phyloP scores from a whole-genome alignment of 2,797 vertebrate genomes.

The Ambastaia sidthimunki region DNA sequence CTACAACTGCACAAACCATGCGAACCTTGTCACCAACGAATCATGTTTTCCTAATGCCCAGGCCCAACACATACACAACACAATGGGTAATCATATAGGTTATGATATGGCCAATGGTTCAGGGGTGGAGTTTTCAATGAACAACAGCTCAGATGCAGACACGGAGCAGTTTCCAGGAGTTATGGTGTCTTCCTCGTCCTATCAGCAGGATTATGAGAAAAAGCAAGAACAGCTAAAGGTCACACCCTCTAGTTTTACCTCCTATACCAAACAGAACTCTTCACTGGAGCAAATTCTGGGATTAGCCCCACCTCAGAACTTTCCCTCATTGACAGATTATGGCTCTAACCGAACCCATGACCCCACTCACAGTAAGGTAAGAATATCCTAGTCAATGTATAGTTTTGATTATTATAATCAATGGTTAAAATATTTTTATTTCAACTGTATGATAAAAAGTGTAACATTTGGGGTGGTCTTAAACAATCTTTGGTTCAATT shows the following conservation, averaged over 20 bases:
- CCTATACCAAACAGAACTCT: slow-evolving; percentile 62
- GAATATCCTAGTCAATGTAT: neutral
- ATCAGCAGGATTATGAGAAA: slow-evolving; percentile 54
- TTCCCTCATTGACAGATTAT: slow-evolving; percentile 61
- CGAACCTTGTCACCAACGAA: slow-evolving; percentile 2
- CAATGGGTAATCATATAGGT: slow-evolving; percentile 50
- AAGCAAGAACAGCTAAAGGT: slow-evolving; percentile 52
- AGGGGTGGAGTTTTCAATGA: slow-evolving; percentile 55
- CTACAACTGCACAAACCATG: slow-evolving; percentile 60
- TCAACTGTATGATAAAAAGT: too few species aligned
- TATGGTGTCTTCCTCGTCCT: slow-evolving; percentile 61
- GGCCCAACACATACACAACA: slow-evolving; percentile 19
- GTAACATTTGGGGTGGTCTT: too few species aligned
- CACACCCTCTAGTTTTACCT: slow-evolving; percentile 45
- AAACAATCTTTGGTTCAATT: too few species aligned
- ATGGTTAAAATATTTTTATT: too few species aligned
- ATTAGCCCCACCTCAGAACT: slow-evolving; percentile 59
- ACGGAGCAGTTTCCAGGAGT: slow-evolving; percentile 57
- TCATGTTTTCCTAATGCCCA: slow-evolving; percentile 59
- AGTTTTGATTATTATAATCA: too few species aligned
- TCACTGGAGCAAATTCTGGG: slow-evolving; percentile 67
- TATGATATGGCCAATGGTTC: slow-evolving; percentile 58
- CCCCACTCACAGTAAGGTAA: slow-evolving; percentile 69
- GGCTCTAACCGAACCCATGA: slow-evolving; percentile 54
- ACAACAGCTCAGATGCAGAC: slow-evolving; percentile 21